Conservation (phyloP, 2,797 vertebrate species). For the Poecilia gillii region DNA sequence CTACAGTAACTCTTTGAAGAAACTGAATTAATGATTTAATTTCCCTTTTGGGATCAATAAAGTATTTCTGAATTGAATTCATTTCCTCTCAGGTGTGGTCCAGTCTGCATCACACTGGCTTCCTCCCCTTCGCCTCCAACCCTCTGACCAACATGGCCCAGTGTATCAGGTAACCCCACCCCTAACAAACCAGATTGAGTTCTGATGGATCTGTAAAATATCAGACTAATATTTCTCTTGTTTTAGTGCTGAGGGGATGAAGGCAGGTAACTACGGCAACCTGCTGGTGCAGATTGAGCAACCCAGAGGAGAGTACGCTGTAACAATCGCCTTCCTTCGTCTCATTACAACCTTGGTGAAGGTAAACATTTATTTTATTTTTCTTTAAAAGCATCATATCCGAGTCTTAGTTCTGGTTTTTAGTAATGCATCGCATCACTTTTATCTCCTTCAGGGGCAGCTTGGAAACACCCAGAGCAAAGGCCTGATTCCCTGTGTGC, state of each 20-base stretch:
- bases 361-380: conserved; percentile 71
- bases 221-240: background rate
- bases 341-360: conserved; percentile 93
- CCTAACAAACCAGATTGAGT: background rate
- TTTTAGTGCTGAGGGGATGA: conserved; percentile 95
- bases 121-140: conserved; percentile 92
- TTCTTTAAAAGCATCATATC: background rate
- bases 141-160: conserved; percentile 90
- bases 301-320: conserved; percentile 92
- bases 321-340: conserved; percentile 93
- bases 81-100: conserved; percentile 90
- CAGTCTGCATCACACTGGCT: conserved; percentile 95
- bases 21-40: too few relatives aligned
- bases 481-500: conserved; percentile 93
- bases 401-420: background rate
- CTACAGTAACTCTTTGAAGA: too few relatives aligned
- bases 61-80: too few relatives aligned
- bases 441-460: conserved; percentile 84
- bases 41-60: too few relatives aligned
- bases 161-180: conserved; percentile 85
- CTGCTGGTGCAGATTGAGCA: conserved; percentile 94
- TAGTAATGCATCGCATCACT: background rate
- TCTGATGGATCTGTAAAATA: background rate
- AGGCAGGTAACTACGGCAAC: conserved; percentile 95
- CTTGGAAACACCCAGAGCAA: conserved; percentile 95